Conservation (phyloP, 2,113 vertebrate species). For the Eonycteris spelaea region DNA sequence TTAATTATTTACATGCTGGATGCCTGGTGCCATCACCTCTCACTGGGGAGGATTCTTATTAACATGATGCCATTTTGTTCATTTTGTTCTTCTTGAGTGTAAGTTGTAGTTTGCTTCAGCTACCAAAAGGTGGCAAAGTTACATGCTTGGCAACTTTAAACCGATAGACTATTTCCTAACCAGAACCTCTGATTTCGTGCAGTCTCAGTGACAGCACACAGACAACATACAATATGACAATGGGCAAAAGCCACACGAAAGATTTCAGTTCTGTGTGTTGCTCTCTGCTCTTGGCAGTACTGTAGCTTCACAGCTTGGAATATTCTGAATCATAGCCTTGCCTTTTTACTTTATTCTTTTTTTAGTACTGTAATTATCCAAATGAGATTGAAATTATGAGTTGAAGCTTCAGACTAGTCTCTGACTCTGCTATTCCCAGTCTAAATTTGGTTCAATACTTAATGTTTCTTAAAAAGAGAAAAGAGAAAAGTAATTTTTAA, state of each 20-base stretch:
- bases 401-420: conserved; percentile 56
- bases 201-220: background rate
- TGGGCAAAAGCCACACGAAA: background rate
- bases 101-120: background rate
- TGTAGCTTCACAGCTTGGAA: conserved; percentile 36
- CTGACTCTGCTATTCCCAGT: conserved; percentile 41
- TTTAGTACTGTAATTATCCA: conserved; percentile 67
- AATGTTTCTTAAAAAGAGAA: conserved; percentile 25
- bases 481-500: conserved; percentile 31
- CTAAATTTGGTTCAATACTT: conserved; percentile 46
- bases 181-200: background rate
- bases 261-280: background rate
- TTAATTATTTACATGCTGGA: background rate
- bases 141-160: background rate
- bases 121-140: conserved; percentile 31
- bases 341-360: conserved; percentile 65
- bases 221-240: background rate
- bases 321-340: conserved; percentile 56
- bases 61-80: background rate
- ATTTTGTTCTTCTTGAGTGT: background rate
- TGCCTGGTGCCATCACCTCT: background rate
- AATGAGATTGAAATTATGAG: conserved; percentile 62
- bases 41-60: background rate
- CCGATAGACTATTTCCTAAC: background rate
- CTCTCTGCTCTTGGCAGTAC: conserved; percentile 27